Evolutionary conservation across 2,888 invertebrate genomes (phyloP), one percentile per base, ranked within the genome.

Genomic region (Allygus modestus): DNA sequence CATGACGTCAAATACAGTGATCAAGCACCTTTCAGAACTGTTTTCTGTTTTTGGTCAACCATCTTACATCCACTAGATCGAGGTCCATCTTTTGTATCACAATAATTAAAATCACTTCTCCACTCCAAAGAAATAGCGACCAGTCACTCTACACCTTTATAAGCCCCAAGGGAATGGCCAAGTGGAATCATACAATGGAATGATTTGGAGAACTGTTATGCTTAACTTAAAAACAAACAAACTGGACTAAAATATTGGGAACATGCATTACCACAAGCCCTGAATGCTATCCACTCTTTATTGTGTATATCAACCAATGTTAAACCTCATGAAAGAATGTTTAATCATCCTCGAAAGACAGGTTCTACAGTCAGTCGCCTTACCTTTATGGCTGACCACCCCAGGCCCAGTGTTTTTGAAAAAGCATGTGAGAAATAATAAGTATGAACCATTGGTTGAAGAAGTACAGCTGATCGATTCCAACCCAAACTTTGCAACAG

Each of bases 391-490:
- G 54, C 54, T 54, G 1, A 20, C 11, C 7, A 54, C 54, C 4
- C 54, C 23, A 23, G 54, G 54, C 2, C 54, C 54, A 9, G 54
- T 54, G 15, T 23, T 23, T 11, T 23, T 54, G 5, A 54, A 54
- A 23, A 20, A 11, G 7, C 20, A 20, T 54, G 54, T 54, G 20
- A 54, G 84, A n/a, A 28, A 23, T 12, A 58, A 23, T 37, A 87
- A 87, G 81, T 87, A 88, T 82, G 86, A 87, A 9, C 84, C 85
- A 31, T 46, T 85, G 11, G 86, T 87, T 2, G 87, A 87, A 61
- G 86, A 87, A 88, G 88, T 85, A 11, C 77, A 84, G 41, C 77
- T 87, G 11, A 17, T 86, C 5, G 85, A 87, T 81, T 83, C 84
- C 7, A 87, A 87, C 71, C 84, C 86, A 23, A 75, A 85, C 12